Base-by-base conservation (phyloP, 35 echinoderm and acorn worm genomes). In the Anneissia japonica region DNA sequence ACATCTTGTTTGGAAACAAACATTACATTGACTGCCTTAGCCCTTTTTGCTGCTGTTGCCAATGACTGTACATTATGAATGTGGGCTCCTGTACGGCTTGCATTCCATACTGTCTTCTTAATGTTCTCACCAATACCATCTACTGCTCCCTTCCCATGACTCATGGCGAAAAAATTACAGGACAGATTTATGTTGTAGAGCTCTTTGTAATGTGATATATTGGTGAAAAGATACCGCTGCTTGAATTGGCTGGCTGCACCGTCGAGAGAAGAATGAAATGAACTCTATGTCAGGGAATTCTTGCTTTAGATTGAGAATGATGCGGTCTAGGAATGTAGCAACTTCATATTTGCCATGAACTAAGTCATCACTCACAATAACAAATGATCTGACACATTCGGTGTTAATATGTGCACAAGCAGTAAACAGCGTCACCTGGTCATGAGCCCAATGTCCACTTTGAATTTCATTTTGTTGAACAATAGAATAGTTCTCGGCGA, bases 391-490 rank as follows among this genome's bases (percentile, higher is more conserved):
- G 40, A 43, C 40, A 43, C 40, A 43, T 16, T 72, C 76, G 19
- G 40, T 39, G 36, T 80, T 39, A 79, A 85, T 46, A 45, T 90
- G 37, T 26, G 40, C 14, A 14, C 40, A 43, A 43, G 40, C 40
- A 6, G 40, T 43, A 43, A 81, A 81, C 7, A 81, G 34, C 7
- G 79, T 81, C 28, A 81, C 79, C 43, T 81, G 79, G 17, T 37
- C 34, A 38, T 81, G 83, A 35, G 83, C 29, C 29, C 83, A 86
- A 38, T 91, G 83, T 38, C 29, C 83, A 86, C 82, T 79, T 39
- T 91, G 90, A 64, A 86, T 86, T 41, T 91, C 90, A 82, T 86
- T 75, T 38, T 91, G 83, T 14, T 85, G 89, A 23, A 85, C 46
- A 75, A 77, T 46, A 32, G 88, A 28, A 32, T 77, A 90, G 31